Base-by-base conservation (phyloP, 2,888 invertebrate species). In the Troides oblongomaculatus region DNA sequence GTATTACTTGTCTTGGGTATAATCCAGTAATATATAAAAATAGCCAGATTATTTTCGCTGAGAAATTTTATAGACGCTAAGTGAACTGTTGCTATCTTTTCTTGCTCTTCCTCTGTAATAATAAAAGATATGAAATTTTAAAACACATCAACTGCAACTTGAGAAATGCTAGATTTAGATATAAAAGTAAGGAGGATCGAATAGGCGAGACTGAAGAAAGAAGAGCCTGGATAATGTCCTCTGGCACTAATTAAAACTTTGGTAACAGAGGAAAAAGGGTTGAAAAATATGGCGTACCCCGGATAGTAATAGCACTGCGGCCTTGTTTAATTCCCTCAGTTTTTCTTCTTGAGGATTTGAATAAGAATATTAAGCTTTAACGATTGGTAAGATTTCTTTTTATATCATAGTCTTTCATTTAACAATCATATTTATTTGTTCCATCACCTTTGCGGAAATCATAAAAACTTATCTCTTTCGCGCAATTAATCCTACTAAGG, bases 241-340 rank as follows among this genome's bases (percentile, higher is more conserved):
- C 87, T 86, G 91, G 88, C 89, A 89, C 89, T 91, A 91, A 92
- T 91, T 92, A 91, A 92, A 92, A 92, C 90, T 92, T 91, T 87
- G 81, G 79, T 78, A 86, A 85, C 84, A 81, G 81, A 82, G 84
- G 87, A 86, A 90, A 90, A 91, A 87, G 90, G 90, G 87, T 89
- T 87, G 83, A 88, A 85, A 90, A 91, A 90, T 89, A 89, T 89
- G 81, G 87, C 89, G 79, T 87, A 87, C 81, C 81, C 81, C 77
- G 84, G 84, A 87, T 90, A 89, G 88, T 88, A 89, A 90, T 88
- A 85, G 81, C 83, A 76, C 80, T 78, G 86, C 79, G 85, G 86
- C 82, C 83, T 83, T 84, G 79, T 85, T 86, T 87, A 89, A 88
- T 88, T 85, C 81, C 77, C 75, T 74, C 84, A 81, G 82, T 89